These are phyloP conservation scores for Chrysomela aeneicollis DNA, from an alignment of 2,888 invertebrate genomes.

Conservation along the genomic window DNA sequence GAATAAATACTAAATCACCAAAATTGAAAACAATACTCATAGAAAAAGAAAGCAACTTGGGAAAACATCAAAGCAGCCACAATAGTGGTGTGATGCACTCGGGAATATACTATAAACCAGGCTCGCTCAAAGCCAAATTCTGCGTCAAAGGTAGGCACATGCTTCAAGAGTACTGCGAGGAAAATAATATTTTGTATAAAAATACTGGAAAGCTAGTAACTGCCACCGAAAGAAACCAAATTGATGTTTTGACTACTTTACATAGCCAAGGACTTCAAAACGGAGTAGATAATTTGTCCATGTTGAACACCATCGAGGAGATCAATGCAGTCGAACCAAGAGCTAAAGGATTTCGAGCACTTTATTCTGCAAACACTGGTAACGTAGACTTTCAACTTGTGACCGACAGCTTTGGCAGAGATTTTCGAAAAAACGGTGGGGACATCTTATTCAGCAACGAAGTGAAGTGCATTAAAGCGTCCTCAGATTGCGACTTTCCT, in stretches of 20 bases:
- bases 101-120: constrained; percentile 85
- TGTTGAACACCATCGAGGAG: constrained; percentile 62
- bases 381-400: constrained; percentile 90
- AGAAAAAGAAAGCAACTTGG: constrained; percentile 86
- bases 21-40: constrained; percentile 80
- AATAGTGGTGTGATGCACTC: constrained; percentile 97
- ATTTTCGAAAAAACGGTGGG: constrained; percentile 80
- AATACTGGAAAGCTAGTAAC: constrained; percentile 93
- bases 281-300: constrained; percentile 58
- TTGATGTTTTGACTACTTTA: constrained; percentile 74
- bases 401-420: constrained; percentile 78
- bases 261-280: constrained; percentile 66
- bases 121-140: constrained; percentile 84
- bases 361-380: constrained; percentile 81
- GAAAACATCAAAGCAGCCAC: constrained; percentile 90
- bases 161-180: constrained; percentile 82
- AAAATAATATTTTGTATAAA: constrained; percentile 83
- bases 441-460: constrained; percentile 75
- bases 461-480: constrained; percentile 65
- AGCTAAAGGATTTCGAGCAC: constrained; percentile 70
- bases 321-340: constrained; percentile 42
- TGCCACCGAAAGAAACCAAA: constrained; percentile 75
- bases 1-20: constrained; percentile 78
- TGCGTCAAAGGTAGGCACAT: constrained; percentile 85
- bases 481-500: constrained; percentile 65